These are phyloP conservation scores for Tyto alba DNA, from an alignment of 2,113 vertebrate species.

Conservation along the genomic window DNA sequence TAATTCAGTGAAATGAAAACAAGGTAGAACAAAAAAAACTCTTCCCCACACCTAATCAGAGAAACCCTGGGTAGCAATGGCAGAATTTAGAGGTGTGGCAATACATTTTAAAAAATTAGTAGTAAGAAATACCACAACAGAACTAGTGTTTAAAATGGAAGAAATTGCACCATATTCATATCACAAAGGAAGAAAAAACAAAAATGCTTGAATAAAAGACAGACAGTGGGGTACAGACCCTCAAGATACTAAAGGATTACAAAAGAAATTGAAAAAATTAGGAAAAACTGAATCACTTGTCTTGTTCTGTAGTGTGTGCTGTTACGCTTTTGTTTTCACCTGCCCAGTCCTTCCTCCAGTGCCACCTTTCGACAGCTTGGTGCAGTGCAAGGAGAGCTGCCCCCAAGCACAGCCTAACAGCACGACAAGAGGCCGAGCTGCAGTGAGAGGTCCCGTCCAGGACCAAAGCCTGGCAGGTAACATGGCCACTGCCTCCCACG, in stretches of 20 bases:
- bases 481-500: not conserved
- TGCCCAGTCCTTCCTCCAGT: not conserved
- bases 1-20: not conserved
- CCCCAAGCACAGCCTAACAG: not conserved
- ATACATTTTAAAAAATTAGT: not conserved
- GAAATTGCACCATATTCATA: not conserved
- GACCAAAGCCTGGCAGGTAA: not conserved
- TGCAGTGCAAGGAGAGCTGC: not conserved
- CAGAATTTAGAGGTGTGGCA: not conserved
- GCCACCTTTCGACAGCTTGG: not conserved
- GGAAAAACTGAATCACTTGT: not conserved
- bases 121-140: not conserved
- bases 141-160: not conserved
- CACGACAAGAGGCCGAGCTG: rapidly evolving
- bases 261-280: not conserved
- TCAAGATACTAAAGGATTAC: not conserved
- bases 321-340: not conserved
- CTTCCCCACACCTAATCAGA: not conserved
- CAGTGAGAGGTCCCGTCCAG: not conserved
- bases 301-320: not conserved
- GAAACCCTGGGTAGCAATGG: not conserved
- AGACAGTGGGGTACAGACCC: not conserved
- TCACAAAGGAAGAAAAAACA: not conserved
- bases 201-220: not conserved
- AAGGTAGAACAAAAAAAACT: not conserved